These are phyloP conservation scores for Ernsta delagoae DNA, from an alignment of 2,888 invertebrate species.

Conservation along the genomic window DNA sequence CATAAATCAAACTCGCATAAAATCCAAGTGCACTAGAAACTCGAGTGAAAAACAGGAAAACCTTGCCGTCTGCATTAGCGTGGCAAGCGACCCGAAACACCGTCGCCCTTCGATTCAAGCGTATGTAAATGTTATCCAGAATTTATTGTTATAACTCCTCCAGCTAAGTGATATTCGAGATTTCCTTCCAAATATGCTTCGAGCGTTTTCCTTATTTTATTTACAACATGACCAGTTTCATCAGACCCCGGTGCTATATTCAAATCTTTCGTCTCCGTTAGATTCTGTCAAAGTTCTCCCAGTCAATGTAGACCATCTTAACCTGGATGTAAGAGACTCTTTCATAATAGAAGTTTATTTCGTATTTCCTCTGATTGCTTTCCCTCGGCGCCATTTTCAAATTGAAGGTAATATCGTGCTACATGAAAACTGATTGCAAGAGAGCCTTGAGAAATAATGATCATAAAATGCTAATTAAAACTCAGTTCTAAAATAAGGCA, in stretches of 20 bases:
- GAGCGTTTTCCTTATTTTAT: slow-evolving; percentile 62
- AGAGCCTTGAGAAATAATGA: slow-evolving; percentile 43
- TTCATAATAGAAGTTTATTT: slow-evolving; percentile 59
- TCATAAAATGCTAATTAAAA: slow-evolving; percentile 31
- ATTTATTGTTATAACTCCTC: slow-evolving; percentile 80
- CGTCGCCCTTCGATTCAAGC: slow-evolving; percentile 65
- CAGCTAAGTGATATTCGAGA: slow-evolving; percentile 80
- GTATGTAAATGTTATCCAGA: slow-evolving; percentile 77
- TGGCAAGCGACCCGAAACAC: slow-evolving; percentile 71
- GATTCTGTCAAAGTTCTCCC: slow-evolving; percentile 26
- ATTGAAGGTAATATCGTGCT: slow-evolving; percentile 58
- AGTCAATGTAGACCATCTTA: slow-evolving; percentile 45
- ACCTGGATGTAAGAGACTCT: slow-evolving; percentile 49
- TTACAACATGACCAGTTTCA: slow-evolving; percentile 50
- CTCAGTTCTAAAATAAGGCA: slow-evolving; percentile 36
- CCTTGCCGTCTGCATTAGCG: slow-evolving; percentile 57
- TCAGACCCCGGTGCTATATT: slow-evolving; percentile 27
- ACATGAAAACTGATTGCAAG: slow-evolving; percentile 56
- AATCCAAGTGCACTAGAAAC: slow-evolving; percentile 38
- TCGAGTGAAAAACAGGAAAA: slow-evolving; percentile 53
- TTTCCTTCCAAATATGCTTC: slow-evolving; percentile 69
- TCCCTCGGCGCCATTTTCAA: slow-evolving; percentile 56
- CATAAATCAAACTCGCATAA: slow-evolving; percentile 38
- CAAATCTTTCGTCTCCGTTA: slow-evolving; percentile 4
- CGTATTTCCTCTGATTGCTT: slow-evolving; percentile 63